Conservation (phyloP, 1,140 invertebrate genomes). For the Eumeta japonica region DNA sequence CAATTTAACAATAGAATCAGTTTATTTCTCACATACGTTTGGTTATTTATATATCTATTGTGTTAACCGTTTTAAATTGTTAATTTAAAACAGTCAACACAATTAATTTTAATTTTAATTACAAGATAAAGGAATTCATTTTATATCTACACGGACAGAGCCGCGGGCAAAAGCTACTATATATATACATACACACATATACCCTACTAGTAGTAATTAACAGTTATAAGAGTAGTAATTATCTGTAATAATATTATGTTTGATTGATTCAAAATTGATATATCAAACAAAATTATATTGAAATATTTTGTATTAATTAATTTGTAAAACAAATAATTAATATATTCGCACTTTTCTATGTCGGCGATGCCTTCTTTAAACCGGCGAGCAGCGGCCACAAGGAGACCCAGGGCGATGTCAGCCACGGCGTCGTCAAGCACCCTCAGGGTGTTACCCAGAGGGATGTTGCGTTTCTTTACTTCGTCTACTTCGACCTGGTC, state of each 20-base stretch:
- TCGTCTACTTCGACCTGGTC: slow-evolving; percentile 70
- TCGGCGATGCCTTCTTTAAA: slow-evolving; percentile 70
- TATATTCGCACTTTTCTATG: slow-evolving; percentile 63
- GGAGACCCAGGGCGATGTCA: slow-evolving; percentile 75
- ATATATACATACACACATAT: not conserved
- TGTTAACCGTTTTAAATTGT: too few species aligned
- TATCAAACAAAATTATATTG: not conserved
- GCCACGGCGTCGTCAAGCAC: slow-evolving; percentile 81
- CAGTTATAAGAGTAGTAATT: not conserved
- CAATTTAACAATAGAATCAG: not conserved
- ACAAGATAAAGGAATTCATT: too few species aligned
- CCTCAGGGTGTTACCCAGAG: slow-evolving; percentile 77
- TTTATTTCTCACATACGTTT: not conserved
- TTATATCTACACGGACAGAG: too few species aligned
- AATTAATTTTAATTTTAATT: too few species aligned
- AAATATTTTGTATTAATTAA: not conserved
- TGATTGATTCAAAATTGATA: not conserved
- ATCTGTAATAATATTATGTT: not conserved
- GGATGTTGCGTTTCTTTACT: slow-evolving; percentile 65
- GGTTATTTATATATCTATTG: not conserved
- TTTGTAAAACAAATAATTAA: not conserved
- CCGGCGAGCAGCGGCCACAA: slow-evolving; percentile 72
- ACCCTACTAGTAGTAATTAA: not conserved
- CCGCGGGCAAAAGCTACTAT: not conserved
- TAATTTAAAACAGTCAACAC: too few species aligned